These are phyloP conservation scores for Semicossyphus pulcher DNA, from an alignment of 2,113 vertebrate species.

Conservation along the genomic window DNA sequence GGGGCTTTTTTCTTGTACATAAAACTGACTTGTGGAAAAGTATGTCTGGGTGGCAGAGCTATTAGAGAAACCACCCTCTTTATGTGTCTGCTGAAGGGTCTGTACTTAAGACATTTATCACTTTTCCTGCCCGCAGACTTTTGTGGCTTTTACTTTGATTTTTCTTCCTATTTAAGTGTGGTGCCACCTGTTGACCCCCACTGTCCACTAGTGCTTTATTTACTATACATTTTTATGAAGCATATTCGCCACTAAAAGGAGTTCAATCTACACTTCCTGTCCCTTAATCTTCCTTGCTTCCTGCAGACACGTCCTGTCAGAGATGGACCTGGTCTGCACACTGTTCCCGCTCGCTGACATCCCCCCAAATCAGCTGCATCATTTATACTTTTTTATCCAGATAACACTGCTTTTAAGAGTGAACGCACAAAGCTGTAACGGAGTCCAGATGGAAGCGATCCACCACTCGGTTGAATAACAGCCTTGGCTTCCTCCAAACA, in stretches of 20 bases:
- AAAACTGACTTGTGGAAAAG: constrained; percentile 69
- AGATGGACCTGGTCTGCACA: constrained; percentile 28
- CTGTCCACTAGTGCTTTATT: background rate
- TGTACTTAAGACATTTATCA: constrained; percentile 42
- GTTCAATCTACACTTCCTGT: too few relatives aligned
- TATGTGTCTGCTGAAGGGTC: constrained; percentile 49
- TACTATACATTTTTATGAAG: too few relatives aligned
- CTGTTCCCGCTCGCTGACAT: constrained; percentile 47
- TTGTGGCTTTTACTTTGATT: constrained; percentile 21
- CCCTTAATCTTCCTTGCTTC: background rate
- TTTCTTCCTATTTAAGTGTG: constrained; percentile 6
- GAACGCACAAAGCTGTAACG: constrained; percentile 68
- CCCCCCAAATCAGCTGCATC: constrained; percentile 51
- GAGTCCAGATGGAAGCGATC: constrained; percentile 74
- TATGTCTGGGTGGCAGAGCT: constrained; percentile 59
- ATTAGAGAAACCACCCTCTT: constrained; percentile 51
- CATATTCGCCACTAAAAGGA: too few relatives aligned
- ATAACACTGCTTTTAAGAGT: constrained; percentile 68
- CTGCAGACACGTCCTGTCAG: constrained; percentile 18
- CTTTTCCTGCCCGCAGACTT: constrained; percentile 25
- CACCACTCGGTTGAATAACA: constrained; percentile 52
- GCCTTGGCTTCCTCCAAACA: constrained; percentile 42
- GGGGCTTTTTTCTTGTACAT: constrained; percentile 42
- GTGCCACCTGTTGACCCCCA: constrained; percentile 20
- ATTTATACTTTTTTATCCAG: constrained; percentile 68